Conservation (phyloP, 2,113 vertebrate species). For the Shinisaurus crocodilurus region DNA sequence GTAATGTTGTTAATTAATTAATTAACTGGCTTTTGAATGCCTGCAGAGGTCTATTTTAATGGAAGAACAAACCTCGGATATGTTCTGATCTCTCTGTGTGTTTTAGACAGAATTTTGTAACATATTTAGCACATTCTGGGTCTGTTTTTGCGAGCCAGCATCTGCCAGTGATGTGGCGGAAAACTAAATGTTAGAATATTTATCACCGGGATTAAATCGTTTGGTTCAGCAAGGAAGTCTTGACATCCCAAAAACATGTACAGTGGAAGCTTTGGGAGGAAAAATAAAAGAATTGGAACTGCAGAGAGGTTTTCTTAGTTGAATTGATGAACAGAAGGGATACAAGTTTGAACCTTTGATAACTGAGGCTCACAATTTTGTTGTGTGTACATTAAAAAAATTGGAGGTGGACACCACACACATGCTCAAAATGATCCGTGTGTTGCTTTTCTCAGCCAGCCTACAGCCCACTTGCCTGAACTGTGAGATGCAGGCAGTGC, state of each 20-base stretch:
- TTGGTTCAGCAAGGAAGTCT: constrained; percentile 51
- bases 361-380: constrained; percentile 26
- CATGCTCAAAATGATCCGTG: not conserved
- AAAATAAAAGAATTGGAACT: constrained; percentile 39
- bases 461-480: not conserved
- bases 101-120: not conserved
- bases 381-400: not conserved
- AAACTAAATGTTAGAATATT: constrained; percentile 50
- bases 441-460: not conserved
- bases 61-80: not conserved
- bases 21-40: not conserved
- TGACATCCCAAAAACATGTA: constrained; percentile 25
- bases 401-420: not conserved
- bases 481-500: not conserved
- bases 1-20: not conserved
- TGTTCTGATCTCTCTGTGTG: not conserved
- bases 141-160: constrained; percentile 19
- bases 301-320: constrained; percentile 41
- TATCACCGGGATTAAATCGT: constrained; percentile 52
- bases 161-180: constrained; percentile 21
- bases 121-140: constrained; percentile 38
- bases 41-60: not conserved
- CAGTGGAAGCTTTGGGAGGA: constrained; percentile 53
- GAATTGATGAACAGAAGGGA: not conserved
- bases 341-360: not conserved